Base-by-base conservation (phyloP, 1,140 invertebrate genomes). In the Spodoptera frugiperda region DNA sequence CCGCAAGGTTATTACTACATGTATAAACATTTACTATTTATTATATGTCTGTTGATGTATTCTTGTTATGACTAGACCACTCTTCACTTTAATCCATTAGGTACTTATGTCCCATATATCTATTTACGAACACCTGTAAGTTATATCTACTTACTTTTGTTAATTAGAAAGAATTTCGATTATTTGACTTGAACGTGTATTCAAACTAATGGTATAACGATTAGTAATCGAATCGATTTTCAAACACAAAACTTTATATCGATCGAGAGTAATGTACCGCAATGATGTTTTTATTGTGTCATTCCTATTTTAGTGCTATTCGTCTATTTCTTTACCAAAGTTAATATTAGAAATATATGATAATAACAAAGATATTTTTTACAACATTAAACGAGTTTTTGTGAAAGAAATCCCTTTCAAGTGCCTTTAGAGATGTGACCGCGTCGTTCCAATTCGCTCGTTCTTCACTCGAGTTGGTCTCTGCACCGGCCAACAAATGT, bases 371-470 rank as follows among this genome's bases (percentile, higher is more conserved):
- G 19, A 21, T 30, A n/a, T 57, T 25, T 55, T 57, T 71, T 49
- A 19, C n/a, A 54, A 14, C 8, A 44, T 55, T 55, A 54, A 57
- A 57, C 51, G 53, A 57, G 68, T 4, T 48, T 72, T 15, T 3
- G 68, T 57, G 19, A 72, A 48, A 57, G 53, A 46, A 57, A 46
- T 72, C 55, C 70, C 30, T 53, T 74, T 74, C 44, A 63, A 74
- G 72, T 61, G 46, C 11, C 57, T 19, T 25, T n/a, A n/a, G 72
- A 74, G 72, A 51, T 63, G 72, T 74, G 72, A 63, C 72, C 57
- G 72, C 72, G 72, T 61, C 46, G 55, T 39, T 55, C 46, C 72
- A 74, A 74, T 74, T 74, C 57, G 44, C 72, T 33, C n/a, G 55
- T 39, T 25, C 53, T 55, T 72, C 53, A 57, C 53, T 68, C 17